phyloP scores from a whole-genome alignment of 2,888 invertebrate genomes.

The Rhamphomyia laevipes region DNA sequence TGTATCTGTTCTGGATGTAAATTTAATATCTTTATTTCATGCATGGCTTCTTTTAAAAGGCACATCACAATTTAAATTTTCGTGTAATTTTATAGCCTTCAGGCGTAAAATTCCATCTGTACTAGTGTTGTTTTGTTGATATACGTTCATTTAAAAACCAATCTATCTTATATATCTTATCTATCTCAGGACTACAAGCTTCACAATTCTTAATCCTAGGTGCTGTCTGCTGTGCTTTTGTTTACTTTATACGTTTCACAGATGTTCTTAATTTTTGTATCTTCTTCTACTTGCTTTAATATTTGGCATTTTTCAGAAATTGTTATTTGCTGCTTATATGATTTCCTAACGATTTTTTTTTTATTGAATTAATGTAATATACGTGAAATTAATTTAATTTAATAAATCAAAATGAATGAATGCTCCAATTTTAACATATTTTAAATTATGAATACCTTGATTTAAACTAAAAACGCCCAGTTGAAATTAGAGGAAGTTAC shows the following conservation, averaged over 20 bases:
- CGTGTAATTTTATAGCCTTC: background rate
- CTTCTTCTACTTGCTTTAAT: background rate
- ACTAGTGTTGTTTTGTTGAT: background rate
- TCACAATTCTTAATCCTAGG: background rate
- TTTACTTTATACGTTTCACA: background rate
- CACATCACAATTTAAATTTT: background rate
- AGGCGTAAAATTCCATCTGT: background rate
- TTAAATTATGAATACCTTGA: no score
- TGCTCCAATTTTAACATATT: no score
- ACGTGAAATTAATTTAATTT: no score
- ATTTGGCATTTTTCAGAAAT: no score
- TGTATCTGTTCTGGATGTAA: background rate
- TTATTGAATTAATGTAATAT: no score
- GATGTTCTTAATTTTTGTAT: background rate
- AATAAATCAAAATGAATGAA: no score
- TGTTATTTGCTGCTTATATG: no score
- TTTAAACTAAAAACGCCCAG: no score
- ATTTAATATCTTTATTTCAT: background rate
- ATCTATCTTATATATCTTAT: background rate
- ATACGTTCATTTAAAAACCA: background rate
- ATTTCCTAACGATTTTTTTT: no score
- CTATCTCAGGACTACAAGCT: background rate
- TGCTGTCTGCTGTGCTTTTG: no score
- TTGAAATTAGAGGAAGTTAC: no score
- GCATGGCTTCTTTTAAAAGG: background rate